These are phyloP conservation scores for Cheilosia pagana DNA, from an alignment of 2,888 invertebrate species.

Conservation along the genomic window DNA sequence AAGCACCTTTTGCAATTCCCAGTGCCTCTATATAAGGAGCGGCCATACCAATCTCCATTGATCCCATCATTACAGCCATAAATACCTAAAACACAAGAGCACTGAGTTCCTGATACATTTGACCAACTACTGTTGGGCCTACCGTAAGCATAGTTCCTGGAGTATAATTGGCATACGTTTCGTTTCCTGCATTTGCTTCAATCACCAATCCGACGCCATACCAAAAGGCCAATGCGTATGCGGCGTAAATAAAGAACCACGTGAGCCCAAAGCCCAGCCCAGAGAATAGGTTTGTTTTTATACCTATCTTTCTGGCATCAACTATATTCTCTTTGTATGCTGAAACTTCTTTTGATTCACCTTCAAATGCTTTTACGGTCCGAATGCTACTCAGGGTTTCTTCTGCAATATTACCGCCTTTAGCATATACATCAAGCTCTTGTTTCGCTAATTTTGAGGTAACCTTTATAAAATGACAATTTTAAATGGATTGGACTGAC, in stretches of 20 bases:
- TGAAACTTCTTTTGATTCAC: conserved; percentile 87
- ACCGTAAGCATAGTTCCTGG: conserved; percentile 90
- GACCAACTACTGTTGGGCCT: no score
- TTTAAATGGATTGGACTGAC: no score
- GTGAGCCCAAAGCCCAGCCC: conserved; percentile 89
- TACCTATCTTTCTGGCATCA: conserved; percentile 87
- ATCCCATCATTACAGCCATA: conserved; percentile 83
- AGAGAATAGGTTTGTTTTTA: conserved; percentile 87
- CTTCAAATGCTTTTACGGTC: conserved; percentile 92
- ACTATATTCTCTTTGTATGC: conserved; percentile 87
- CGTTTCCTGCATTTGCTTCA: conserved; percentile 84
- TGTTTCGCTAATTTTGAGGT: conserved; percentile 87
- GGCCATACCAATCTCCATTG: conserved; percentile 91
- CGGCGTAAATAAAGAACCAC: conserved; percentile 90
- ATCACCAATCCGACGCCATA: conserved; percentile 89
- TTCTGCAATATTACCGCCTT: conserved; percentile 90
- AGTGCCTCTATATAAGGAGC: conserved; percentile 92
- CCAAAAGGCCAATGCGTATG: conserved; percentile 93
- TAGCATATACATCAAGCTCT: conserved; percentile 89
- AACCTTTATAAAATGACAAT: conserved; percentile 83
- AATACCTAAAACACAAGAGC: no score
- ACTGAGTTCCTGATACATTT: no score
- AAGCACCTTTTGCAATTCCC: conserved; percentile 91
- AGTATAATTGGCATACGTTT: conserved; percentile 83
- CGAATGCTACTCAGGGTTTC: conserved; percentile 90